Evolutionary conservation across 2,888 invertebrate genomes (phyloP), one percentile per base, ranked within the genome.

Genomic region (Serripes groenlandicus): DNA sequence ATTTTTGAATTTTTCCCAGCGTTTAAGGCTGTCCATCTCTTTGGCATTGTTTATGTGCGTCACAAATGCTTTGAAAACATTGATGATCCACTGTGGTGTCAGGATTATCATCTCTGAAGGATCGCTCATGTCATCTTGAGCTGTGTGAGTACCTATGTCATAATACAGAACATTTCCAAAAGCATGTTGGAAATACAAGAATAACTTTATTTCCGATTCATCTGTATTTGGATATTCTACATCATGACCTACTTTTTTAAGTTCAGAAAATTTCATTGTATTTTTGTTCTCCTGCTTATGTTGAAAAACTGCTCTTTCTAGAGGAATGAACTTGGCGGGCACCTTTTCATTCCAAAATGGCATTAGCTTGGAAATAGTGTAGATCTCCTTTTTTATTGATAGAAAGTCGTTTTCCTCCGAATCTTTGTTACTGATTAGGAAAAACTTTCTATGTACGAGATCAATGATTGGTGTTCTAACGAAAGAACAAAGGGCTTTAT

Each of bases 41-140:
- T 80, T 84, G n/a, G n/a, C n/a, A 30, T 60, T 28, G 28, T 80
- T 64, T 28, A 70, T 62, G 54, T 78, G 80, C 4, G 80, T 75
- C 21, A 81, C 71, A 62, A 80, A 84, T 21, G 75, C 68, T 35
- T 73, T 84, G 37, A 85, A 85, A 2, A 78, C 81, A 64, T 81
- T 75, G 32, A 85, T 76, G 1, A 85, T 85, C 81, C 78, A 85
- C 37, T 81, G 78, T 21, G 85, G 85, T 3, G 60, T 49, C 2
- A 85, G 62, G 49, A 85, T 78, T n/a, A 85, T 60, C 21, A 26
- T 42, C 9, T 77, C 34, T 3, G 30, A 2, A 3, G 82, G 42
- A 11, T 35, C 15, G 30, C 82, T 79, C 52, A 74, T 75, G n/a
- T n/a, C n/a, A n/a, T n/a, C n/a, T n/a, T n/a, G n/a, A n/a, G n/a